Conservation (phyloP, 2,797 vertebrate species). For the Ceryle rudis region DNA sequence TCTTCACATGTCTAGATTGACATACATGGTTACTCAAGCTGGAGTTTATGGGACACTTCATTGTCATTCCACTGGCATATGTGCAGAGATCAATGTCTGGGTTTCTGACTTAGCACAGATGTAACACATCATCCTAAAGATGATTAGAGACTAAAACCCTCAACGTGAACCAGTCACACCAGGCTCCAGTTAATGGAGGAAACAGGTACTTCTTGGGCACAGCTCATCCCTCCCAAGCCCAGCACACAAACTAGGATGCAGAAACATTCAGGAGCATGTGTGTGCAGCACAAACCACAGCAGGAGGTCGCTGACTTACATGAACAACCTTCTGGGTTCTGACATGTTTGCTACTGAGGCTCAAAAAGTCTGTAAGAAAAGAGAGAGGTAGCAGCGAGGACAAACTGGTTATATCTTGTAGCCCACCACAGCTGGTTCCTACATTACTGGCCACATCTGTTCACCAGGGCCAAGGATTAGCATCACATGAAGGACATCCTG, state of each 20-base stretch:
- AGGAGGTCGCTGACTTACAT: accelerated
- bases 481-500: neutral
- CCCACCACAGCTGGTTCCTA: neutral
- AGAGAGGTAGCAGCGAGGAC: neutral
- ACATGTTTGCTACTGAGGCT: neutral
- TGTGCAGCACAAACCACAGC: neutral
- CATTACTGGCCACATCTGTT: neutral
- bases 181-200: neutral
- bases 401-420: neutral
- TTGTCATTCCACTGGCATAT: accelerated
- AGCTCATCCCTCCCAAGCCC: neutral
- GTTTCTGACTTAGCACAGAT: neutral
- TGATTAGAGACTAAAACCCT: neutral
- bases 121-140: neutral
- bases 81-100: neutral
- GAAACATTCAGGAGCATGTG: neutral
- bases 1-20: neutral
- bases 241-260: neutral
- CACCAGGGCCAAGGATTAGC: neutral
- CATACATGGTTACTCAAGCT: neutral
- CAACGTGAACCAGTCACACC: neutral
- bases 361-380: neutral
- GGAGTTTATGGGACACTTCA: neutral
- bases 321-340: neutral
- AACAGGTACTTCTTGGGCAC: neutral